A percentile compares a stretch with the other conserved stretches of the same genome.
Evolutionary conservation across 1,140 invertebrate genomes (phyloP).

Genomic region (Laupala kohalensis): DNA sequence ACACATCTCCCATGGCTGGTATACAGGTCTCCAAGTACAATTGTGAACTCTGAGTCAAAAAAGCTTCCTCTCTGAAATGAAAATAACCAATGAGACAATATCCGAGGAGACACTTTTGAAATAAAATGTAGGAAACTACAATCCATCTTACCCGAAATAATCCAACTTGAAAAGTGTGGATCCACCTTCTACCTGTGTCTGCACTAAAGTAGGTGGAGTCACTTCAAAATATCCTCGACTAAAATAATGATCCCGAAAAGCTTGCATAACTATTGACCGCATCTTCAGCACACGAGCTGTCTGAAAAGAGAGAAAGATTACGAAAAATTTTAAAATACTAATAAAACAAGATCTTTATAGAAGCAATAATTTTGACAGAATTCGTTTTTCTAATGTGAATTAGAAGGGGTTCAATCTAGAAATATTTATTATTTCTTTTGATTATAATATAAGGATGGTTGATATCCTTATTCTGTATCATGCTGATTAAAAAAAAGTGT

Average conservation of each 20-base stretch:
- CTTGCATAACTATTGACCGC: slow-evolving; percentile 75
- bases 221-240: slow-evolving; percentile 81
- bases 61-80: slow-evolving; percentile 64
- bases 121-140: background rate
- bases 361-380: too few species aligned
- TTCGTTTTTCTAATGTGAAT: too few species aligned
- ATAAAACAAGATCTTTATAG: too few species aligned
- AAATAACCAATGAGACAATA: background rate
- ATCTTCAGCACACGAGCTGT: slow-evolving; percentile 84
- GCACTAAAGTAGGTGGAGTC: slow-evolving; percentile 92
- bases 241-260: slow-evolving; percentile 86
- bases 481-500: too few species aligned
- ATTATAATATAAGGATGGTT: too few species aligned
- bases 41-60: slow-evolving; percentile 94
- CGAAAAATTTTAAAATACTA: background rate
- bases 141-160: slow-evolving; percentile 69
- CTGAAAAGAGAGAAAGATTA: slow-evolving; percentile 35
- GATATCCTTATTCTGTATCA: too few species aligned
- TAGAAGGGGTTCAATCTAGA: too few species aligned
- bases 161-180: slow-evolving; percentile 93
- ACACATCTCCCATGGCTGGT: slow-evolving; percentile 90
- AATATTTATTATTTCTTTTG: too few species aligned
- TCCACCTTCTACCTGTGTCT: slow-evolving; percentile 93
- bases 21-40: slow-evolving; percentile 96
- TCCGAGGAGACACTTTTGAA: background rate